Percentiles rank a stretch among this genome's conserved stretches.
These are phyloP conservation scores for Ascidia mentula DNA, from an alignment of 23 tunicate species.

Conservation along the genomic window DNA sequence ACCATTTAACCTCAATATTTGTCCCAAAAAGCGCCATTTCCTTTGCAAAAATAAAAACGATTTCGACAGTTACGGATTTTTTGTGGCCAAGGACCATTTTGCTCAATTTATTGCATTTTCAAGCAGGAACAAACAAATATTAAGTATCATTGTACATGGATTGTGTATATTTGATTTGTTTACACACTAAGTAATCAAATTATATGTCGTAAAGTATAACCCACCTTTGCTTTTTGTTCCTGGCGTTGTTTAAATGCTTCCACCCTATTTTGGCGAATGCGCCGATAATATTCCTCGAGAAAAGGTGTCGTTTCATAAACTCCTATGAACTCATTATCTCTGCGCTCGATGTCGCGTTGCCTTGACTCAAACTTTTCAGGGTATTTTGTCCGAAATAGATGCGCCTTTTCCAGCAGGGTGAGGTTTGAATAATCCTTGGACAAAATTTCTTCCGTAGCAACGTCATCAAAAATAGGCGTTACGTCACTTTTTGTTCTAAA, in stretches of 20 bases:
- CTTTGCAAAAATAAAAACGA: no score
- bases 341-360: neutral
- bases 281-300: neutral
- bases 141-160: no score
- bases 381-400: neutral
- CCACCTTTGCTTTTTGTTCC: neutral
- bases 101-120: no score
- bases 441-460: neutral
- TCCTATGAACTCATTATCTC: neutral
- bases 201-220: no score
- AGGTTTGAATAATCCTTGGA: neutral
- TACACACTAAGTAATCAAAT: no score
- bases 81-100: no score
- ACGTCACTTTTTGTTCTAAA: neutral
- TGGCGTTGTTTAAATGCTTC: neutral
- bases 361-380: neutral
- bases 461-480: neutral
- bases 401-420: conserved; percentile 4
- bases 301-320: neutral
- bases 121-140: no score
- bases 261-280: neutral
- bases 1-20: no score
- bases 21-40: no score
- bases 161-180: no score
- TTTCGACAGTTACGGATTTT: no score